A percentile compares a stretch with the other conserved stretches of the same genome.
Evolutionary conservation across 2,113 vertebrate species (phyloP).

Genomic region (Plectropomus leopardus): DNA sequence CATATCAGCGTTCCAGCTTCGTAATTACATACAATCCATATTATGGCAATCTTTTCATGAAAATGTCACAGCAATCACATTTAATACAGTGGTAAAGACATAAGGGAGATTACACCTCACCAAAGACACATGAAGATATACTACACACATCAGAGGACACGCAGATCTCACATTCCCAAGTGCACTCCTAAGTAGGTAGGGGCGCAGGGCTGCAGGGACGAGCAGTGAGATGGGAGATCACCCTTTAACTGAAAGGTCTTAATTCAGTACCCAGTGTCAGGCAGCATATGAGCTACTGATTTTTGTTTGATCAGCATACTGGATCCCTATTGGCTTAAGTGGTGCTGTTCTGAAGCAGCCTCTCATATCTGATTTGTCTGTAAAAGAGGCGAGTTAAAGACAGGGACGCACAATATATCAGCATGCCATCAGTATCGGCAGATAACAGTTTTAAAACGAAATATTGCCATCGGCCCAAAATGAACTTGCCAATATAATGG

Average conservation of each 20-base stretch:
- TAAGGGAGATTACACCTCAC: conserved; percentile 46
- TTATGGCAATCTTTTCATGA: conserved; percentile 62
- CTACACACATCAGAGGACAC: conserved; percentile 45
- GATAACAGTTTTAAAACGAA: too few species aligned
- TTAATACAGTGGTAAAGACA: conserved; percentile 56
- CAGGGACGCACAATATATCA: too few species aligned
- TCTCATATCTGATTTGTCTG: conserved; percentile 4
- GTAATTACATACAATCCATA: conserved; percentile 70
- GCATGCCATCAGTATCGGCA: too few species aligned
- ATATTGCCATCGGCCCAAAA: too few species aligned
- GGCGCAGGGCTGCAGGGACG: conserved; percentile 43
- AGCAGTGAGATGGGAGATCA: conserved; percentile 25
- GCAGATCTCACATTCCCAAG: conserved; percentile 37
- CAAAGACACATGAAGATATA: conserved; percentile 56
- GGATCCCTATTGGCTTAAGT: neutral
- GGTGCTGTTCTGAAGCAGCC: conserved; percentile 1
- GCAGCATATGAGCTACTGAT: conserved; percentile 14
- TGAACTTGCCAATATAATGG: too few species aligned
- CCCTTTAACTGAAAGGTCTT: conserved; percentile 40
- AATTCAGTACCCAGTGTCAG: conserved; percentile 40
- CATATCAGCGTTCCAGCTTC: conserved; percentile 42
- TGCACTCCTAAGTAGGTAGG: conserved; percentile 28
- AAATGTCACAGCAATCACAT: conserved; percentile 67
- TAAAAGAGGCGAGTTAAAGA: neutral
- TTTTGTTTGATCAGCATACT: conserved; percentile 34